phyloP scores from a whole-genome alignment of 2,797 vertebrate species.

The Acipenser ruthenus region DNA sequence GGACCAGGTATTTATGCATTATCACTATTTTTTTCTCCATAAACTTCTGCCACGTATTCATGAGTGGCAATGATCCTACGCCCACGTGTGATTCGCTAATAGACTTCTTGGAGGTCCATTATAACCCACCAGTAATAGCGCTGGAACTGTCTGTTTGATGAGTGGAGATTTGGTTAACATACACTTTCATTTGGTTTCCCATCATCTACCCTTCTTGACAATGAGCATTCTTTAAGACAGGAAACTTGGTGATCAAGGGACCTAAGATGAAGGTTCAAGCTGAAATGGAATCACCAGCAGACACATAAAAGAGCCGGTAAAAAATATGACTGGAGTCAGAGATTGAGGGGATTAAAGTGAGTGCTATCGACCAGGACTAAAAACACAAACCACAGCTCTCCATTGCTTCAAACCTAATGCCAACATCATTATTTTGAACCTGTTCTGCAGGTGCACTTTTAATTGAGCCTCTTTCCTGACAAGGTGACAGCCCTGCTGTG shows the following conservation, averaged over 20 bases:
- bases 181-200: background rate
- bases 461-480: conserved; percentile 50
- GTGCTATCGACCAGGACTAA: background rate
- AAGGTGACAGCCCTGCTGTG: conserved; percentile 37
- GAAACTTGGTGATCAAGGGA: too few relatives aligned
- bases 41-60: background rate
- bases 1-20: too few relatives aligned
- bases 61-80: background rate
- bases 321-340: too few relatives aligned
- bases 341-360: too few relatives aligned
- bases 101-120: background rate
- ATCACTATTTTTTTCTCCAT: too few relatives aligned
- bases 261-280: too few relatives aligned
- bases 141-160: background rate
- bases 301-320: too few relatives aligned
- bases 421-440: conserved; percentile 56
- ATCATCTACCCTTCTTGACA: background rate
- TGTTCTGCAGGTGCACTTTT: conserved; percentile 43
- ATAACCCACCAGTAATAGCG: background rate
- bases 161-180: background rate
- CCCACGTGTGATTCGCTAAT: background rate
- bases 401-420: conserved; percentile 35
- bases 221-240: background rate
- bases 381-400: conserved; percentile 14
- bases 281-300: too few relatives aligned